Percentiles rank a stretch among this genome's conserved stretches.
Conservation (phyloP, 2,888 invertebrate genomes). For the Meliscaeva auricollis region DNA sequence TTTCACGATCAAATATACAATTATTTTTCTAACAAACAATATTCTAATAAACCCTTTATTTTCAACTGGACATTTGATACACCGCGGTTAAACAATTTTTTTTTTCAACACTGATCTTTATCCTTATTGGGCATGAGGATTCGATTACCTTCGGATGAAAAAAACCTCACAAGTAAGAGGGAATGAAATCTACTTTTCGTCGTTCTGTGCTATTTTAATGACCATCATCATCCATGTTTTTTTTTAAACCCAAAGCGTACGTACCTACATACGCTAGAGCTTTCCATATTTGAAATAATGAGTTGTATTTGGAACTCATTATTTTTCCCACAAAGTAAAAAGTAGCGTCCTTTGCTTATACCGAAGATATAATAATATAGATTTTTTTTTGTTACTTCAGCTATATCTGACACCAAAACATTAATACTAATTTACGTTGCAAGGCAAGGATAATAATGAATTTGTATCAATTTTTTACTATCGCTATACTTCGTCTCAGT, state of each 20-base stretch:
- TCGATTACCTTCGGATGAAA: conserved; percentile 38
- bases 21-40: conserved; percentile 12
- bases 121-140: conserved; percentile 41
- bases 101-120: conserved; percentile 1
- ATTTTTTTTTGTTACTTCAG: too few species aligned
- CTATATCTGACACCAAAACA: background rate
- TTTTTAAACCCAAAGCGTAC: conserved; percentile 9
- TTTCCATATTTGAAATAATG: conserved; percentile 37
- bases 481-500: too few species aligned
- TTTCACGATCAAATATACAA: too few species aligned
- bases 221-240: conserved; percentile 34
- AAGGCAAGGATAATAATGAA: background rate
- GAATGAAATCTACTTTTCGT: conserved; percentile 35
- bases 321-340: conserved; percentile 20
- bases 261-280: conserved; percentile 37
- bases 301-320: conserved; percentile 48
- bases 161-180: conserved; percentile 1
- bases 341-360: background rate
- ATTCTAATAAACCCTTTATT: conserved; percentile 35
- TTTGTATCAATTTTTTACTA: background rate
- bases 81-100: background rate
- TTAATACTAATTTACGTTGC: background rate
- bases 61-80: conserved; percentile 17
- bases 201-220: conserved; percentile 49
- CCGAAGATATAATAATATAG: background rate